Evolutionary conservation across 2,888 invertebrate genomes (phyloP), one percentile per base, ranked within the genome.

Genomic region (Oscheius sp.): DNA sequence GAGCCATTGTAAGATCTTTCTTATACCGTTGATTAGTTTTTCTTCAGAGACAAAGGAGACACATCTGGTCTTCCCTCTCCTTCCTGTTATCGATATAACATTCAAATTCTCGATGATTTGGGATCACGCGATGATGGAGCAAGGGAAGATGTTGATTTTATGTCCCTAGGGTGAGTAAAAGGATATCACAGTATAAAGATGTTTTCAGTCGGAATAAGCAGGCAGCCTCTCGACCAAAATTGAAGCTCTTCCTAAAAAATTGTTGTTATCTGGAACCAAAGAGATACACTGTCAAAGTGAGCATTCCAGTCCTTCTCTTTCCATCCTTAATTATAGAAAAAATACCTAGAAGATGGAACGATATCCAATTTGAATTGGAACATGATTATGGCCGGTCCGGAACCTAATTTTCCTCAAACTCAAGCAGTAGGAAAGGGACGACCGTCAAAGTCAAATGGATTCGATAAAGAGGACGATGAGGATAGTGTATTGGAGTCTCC

Each of bases 331-430:
- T 36, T 68, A n/a, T 54, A 73, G 72, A 68, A 71, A 8, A 26
- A 50, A 1, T 64, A 56, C 38, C 9, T 73, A 9, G 47, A 61
- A 2, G 73, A 76, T 33, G 61, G 66, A 41, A 38, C 50, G 30
- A 14, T 82, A 17, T 62, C 72, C 0, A 17, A 51, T 8, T 32
- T 74, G 1, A 33, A 56, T 28, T 82, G 81, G 81, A 9, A 38
- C 8, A 32, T 67, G 26, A 57, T 80, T 17, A 65, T 80, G 47
- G 71, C 67, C 2, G 81, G 80, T 1, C 71, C 77, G 8, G 71
- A 69, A 47, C 81, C 82, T 6, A 33, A 63, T 9, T 80, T 80
- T 51, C 80, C 78, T 6, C 65, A 74, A 30, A 82, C 81, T 2
- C 78, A 77, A 1, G 71, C 72, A n/a, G 65, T 61, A 5, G 68